A percentile compares a stretch with the other conserved stretches of the same genome.
Evolutionary conservation across 2,888 invertebrate genomes (phyloP).

Genomic region (Tenthredo mesomela): DNA sequence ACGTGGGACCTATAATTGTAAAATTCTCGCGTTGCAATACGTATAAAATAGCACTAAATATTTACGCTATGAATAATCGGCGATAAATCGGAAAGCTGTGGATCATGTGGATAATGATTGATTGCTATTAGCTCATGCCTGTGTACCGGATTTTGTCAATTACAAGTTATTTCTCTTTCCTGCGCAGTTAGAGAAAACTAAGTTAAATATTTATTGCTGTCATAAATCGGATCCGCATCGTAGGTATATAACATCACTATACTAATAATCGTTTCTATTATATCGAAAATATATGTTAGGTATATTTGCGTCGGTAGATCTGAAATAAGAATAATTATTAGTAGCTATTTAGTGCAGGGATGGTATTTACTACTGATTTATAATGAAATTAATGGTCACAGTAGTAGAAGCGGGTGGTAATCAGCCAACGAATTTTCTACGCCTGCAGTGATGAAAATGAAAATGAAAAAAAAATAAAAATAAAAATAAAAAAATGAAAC

Average conservation of each 20-base stretch:
- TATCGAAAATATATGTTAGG: neutral
- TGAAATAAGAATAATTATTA: constrained; percentile 2
- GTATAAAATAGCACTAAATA: neutral
- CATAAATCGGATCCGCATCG: neutral
- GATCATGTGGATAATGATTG: neutral
- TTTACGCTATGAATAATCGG: neutral
- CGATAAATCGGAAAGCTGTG: neutral
- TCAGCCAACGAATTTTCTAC: constrained; percentile 15
- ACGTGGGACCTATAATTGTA: neutral
- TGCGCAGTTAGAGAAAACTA: neutral
- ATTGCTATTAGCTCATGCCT: neutral
- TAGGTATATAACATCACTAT: neutral
- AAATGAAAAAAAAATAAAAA: neutral
- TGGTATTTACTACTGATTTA: constrained; percentile 12
- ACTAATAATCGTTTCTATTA: neutral
- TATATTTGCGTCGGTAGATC: neutral
- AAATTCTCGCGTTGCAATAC: neutral
- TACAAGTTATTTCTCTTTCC: neutral
- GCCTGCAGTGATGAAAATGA: neutral
- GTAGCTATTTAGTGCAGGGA: neutral
- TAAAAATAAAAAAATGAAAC: neutral
- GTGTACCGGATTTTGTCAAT: neutral
- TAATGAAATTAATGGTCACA: neutral
- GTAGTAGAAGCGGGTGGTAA: neutral
- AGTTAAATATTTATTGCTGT: neutral